phyloP scores from a whole-genome alignment of 2,113 vertebrate genomes.

The Rissa tridactyla region DNA sequence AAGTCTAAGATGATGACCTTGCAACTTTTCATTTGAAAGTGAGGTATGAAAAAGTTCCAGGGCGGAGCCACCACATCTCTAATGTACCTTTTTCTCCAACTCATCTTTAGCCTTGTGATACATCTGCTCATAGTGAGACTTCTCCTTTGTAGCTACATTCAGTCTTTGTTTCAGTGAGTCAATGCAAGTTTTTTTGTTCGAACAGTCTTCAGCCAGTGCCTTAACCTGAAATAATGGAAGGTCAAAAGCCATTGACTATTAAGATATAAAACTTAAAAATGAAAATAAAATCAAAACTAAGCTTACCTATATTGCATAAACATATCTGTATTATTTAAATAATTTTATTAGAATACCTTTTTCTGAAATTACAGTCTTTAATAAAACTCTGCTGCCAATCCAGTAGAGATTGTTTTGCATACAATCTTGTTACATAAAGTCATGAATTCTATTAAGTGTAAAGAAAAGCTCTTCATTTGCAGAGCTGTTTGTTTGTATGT shows the following conservation, averaged over 20 bases:
- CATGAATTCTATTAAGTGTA: neutral
- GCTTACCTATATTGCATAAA: neutral
- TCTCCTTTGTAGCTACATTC: slow-evolving; percentile 80
- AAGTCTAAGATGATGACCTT: neutral
- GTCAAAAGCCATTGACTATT: neutral
- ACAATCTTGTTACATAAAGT: neutral
- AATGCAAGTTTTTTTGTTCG: slow-evolving; percentile 82
- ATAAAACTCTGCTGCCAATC: neutral
- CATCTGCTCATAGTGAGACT: slow-evolving; percentile 79
- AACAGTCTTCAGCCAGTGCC: slow-evolving; percentile 82
- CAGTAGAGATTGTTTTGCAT: neutral
- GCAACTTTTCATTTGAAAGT: neutral
- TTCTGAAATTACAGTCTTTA: neutral
- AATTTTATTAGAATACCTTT: neutral
- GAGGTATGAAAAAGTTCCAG: neutral
- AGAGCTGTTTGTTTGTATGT: neutral
- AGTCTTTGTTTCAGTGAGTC: slow-evolving; percentile 88
- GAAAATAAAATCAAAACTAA: neutral
- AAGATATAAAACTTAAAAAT: neutral
- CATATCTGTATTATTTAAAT: neutral
- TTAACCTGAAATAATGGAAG: slow-evolving; percentile 78
- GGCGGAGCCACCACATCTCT: neutral
- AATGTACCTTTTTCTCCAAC: slow-evolving; percentile 84
- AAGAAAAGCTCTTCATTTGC: neutral
- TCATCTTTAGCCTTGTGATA: slow-evolving; percentile 82